Evolutionary conservation across 2,888 invertebrate species (phyloP), one percentile per base, ranked within the genome.

Genomic region (Plagodis pulveraria): DNA sequence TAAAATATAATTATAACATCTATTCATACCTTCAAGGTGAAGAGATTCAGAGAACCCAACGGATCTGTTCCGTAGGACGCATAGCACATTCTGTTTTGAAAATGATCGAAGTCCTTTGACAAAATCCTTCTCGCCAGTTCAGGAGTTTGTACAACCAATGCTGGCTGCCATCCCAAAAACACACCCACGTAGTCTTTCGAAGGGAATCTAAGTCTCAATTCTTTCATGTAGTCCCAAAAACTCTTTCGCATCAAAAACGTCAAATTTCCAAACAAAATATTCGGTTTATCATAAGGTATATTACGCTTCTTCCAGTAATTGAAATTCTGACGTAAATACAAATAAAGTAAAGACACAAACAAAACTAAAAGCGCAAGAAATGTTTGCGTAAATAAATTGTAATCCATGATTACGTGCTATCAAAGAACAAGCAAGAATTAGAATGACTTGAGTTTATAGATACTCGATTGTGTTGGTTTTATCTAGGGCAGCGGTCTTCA

Each of bases 41-140:
- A 88, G n/a, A 89, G 69, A 70, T 87, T 88, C 34, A 88, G 69
- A 2, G 86, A 75, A 2, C 89, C 89, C 47, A 89, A 68, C 0
- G 85, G 85, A 63, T 89, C 89, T 5, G 78, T 67, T 0, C 50
- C 54, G 11, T 73, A 69, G 7, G 81, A 76, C 0, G 83, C 65
- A 46, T 80, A 83, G 46, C 73, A 48, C 61, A 72, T 77, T 68
- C 89, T 75, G 46, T 88, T 78, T 66, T 82, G 79, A 57, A 89
- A 89, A 66, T 76, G 62, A 0, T 84, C 81, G 45, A 72, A 74
- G 56, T 87, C 86, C 52, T 83, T 85, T 2, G 79, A 78, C 6
- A 89, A 66, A 11, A 89, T 64, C 50, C 67, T 74, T 40, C 76
- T 79, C 0, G 86, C 86, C 6, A 87, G 73, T 33, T 87, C 85